Evolutionary conservation across 2,113 vertebrate species (phyloP).

Genomic region (Panthera uncia): DNA sequence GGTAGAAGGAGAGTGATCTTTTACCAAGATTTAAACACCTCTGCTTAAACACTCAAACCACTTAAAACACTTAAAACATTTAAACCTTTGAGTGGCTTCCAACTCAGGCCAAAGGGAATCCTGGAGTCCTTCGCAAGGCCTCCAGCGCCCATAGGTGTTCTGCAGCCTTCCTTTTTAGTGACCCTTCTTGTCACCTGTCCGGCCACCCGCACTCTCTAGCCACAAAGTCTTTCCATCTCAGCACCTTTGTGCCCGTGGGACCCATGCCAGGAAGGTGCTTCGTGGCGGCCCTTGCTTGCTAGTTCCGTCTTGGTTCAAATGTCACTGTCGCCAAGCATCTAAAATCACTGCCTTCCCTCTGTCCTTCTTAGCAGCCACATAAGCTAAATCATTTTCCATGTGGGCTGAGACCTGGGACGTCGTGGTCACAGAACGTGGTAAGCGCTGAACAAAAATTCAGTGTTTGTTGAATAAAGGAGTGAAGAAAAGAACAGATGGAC

Average conservation of each 20-base stretch:
- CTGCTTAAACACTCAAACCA: background rate
- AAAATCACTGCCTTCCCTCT: background rate
- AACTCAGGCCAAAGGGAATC: background rate
- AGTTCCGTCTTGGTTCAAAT: background rate
- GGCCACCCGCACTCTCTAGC: background rate
- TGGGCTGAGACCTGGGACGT: background rate
- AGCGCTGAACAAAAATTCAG: background rate
- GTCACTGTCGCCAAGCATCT: background rate
- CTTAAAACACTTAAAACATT: too few species aligned
- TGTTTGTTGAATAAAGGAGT: background rate
- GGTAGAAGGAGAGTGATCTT: background rate
- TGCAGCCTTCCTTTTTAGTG: background rate
- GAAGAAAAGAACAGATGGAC: background rate
- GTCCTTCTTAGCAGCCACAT: background rate
- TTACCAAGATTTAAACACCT: background rate
- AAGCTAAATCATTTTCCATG: background rate
- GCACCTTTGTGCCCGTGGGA: background rate
- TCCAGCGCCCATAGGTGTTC: background rate
- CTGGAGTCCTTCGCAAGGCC: accelerated
- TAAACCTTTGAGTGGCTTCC: background rate
- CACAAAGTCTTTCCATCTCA: background rate
- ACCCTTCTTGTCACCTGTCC: background rate
- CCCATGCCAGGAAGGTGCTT: background rate
- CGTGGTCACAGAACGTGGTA: background rate
- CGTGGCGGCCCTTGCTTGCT: background rate